Base-by-base conservation (phyloP, 2,888 invertebrate genomes). In the Lypha dubia region DNA sequence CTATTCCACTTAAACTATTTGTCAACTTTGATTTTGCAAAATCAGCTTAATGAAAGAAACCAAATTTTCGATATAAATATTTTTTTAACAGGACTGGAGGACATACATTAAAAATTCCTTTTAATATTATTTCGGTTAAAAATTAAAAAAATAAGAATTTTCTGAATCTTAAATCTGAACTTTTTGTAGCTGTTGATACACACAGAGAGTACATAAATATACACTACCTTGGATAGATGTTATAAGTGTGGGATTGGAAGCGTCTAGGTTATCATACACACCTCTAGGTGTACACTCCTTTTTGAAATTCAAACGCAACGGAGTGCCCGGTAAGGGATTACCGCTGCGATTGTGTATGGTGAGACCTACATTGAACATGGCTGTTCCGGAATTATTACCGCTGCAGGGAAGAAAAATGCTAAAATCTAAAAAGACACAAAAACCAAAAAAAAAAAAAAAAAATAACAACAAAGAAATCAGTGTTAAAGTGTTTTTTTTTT, bases 211-310 rank as follows among this genome's bases (percentile, higher is more conserved):
- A 71, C 71, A 79, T 84, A 77, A 79, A 89, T 90, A 92, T 92
- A 92, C 92, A 91, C 92, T 92, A 92, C 92, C 92, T 92, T 92
- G 92, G 90, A 90, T 88, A 90, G 91, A 90, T 91, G 91, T 90
- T 90, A 91, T 90, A 89, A 90, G 90, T 90, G 90, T 90, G 90
- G 91, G 89, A 89, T 91, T 91, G 91, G 91, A 91, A 90, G 91
- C 91, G 91, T 91, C 90, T 88, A 89, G 85, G 89, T 88, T 92
- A 90, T 94, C 94, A 94, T 94, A 95, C 95, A 95, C 95, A 96
- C 97, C 96, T 95, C 96, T 96, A 94, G 96, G 96, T 92, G 96
- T 95, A 94, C 98, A 98, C 94, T 98, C 97, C 95, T 98, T 98
- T 93, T 96, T 95, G 91, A 98, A 94, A 93, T 95, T 95, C 91